These are phyloP conservation scores for Pyralis farinalis DNA, from an alignment of 2,888 invertebrate genomes.

Conservation along the genomic window DNA sequence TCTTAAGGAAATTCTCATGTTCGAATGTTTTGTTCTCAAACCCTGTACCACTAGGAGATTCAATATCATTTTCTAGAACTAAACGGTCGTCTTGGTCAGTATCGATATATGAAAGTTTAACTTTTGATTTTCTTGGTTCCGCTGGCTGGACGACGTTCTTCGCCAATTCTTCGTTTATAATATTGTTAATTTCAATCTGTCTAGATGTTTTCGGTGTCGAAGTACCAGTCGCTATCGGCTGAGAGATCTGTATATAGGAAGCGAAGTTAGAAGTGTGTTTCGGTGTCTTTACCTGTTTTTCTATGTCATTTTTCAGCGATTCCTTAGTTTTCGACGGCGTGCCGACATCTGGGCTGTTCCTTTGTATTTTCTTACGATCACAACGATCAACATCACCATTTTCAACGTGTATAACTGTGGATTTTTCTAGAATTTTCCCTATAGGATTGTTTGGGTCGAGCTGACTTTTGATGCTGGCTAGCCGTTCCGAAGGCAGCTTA, in stretches of 20 bases:
- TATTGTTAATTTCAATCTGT: conserved; percentile 36
- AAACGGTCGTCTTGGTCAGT: conserved; percentile 52
- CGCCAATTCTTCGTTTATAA: conserved; percentile 32
- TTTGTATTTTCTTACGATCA: conserved; percentile 20
- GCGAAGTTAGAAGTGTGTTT: conserved; percentile 82
- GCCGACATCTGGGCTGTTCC: no score
- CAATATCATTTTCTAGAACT: conserved; percentile 63
- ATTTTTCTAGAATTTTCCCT: conserved; percentile 75
- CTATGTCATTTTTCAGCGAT: conserved; percentile 57
- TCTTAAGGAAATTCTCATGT: conserved; percentile 70
- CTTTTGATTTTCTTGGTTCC: conserved; percentile 41
- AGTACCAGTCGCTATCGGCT: conserved; percentile 69
- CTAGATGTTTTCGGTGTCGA: conserved; percentile 42
- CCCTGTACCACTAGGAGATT: conserved; percentile 71
- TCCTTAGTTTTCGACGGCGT: conserved; percentile 34
- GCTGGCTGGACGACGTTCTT: conserved; percentile 31
- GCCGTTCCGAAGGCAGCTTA: conserved; percentile 60
- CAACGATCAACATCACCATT: conserved; percentile 56
- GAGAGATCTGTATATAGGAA: conserved; percentile 81
- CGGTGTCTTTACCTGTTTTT: conserved; percentile 67
- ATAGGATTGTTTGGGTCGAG: conserved; percentile 75
- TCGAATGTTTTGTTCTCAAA: conserved; percentile 74
- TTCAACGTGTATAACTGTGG: conserved; percentile 71
- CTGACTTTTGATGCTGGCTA: conserved; percentile 73
- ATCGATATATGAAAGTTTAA: conserved; percentile 61